phyloP scores from a whole-genome alignment of 2,888 invertebrate genomes.

The Hipparchia semele region DNA sequence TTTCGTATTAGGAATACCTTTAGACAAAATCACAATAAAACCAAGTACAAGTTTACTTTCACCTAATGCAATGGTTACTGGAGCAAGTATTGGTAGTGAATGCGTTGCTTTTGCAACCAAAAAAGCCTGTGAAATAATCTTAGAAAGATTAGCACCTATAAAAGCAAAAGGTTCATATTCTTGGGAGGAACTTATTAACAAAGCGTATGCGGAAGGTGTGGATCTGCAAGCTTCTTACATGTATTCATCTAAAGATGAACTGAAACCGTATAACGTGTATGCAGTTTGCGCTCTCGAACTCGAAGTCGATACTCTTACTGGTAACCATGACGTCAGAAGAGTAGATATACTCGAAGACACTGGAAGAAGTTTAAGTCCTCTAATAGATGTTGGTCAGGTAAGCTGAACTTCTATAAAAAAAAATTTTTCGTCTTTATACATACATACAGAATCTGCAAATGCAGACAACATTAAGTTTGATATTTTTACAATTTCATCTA shows the following conservation, averaged over 20 bases:
- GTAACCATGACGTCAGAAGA: conserved; percentile 86
- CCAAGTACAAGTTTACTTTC: conserved; percentile 83
- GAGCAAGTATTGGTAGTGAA: conserved; percentile 87
- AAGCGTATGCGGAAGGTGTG: conserved; percentile 78
- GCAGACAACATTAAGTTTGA: too few species aligned
- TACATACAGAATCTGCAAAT: too few species aligned
- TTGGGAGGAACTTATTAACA: conserved; percentile 83
- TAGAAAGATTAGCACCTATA: conserved; percentile 83
- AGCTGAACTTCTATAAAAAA: background rate
- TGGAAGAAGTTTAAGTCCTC: conserved; percentile 88
- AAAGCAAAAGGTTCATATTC: conserved; percentile 76
- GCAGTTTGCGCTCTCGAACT: conserved; percentile 86
- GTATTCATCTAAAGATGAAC: conserved; percentile 75
- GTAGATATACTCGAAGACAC: conserved; percentile 89
- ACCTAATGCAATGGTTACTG: conserved; percentile 85
- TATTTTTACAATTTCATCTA: too few species aligned
- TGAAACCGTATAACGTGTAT: conserved; percentile 85
- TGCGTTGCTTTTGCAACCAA: conserved; percentile 82
- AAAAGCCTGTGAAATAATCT: conserved; percentile 85
- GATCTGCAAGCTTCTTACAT: conserved; percentile 85
- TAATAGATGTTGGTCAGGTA: conserved; percentile 88
- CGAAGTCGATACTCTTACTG: conserved; percentile 90
- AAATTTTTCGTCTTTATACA: too few species aligned
- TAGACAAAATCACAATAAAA: conserved; percentile 85
- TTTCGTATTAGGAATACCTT: conserved; percentile 85